A percentile compares a stretch with the other conserved stretches of the same genome.
These are phyloP conservation scores for Triplophysa tibetana DNA, from an alignment of 2,113 vertebrate genomes.

Conservation along the genomic window DNA sequence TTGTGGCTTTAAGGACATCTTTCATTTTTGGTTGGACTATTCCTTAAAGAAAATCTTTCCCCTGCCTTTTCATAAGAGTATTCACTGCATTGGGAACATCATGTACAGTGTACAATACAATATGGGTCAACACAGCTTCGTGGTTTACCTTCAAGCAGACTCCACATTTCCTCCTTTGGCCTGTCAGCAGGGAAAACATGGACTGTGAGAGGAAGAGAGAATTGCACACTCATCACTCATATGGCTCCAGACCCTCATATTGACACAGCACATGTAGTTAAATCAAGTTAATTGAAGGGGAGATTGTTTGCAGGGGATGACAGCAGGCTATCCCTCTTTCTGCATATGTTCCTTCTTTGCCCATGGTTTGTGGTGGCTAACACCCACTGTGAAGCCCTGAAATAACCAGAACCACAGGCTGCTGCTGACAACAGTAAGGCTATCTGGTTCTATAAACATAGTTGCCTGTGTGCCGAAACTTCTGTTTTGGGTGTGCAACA, in stretches of 20 bases:
- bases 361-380: conserved; percentile 55
- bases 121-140: conserved; percentile 16
- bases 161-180: conserved; percentile 73
- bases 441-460: conserved; percentile 22
- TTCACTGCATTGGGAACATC: conserved; percentile 5
- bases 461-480: not conserved
- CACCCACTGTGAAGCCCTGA: conserved; percentile 64
- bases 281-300: conserved; percentile 66
- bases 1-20: not conserved
- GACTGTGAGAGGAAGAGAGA: conserved; percentile 66
- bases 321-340: conserved; percentile 57
- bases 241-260: conserved; percentile 60
- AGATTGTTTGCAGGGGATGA: conserved; percentile 52
- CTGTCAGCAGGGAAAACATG: conserved; percentile 66
- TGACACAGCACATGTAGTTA: conserved; percentile 64
- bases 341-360: conserved; percentile 45
- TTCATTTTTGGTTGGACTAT: not conserved
- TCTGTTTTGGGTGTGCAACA: not conserved
- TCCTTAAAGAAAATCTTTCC: not conserved
- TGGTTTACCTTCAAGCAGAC: conserved; percentile 76
- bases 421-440: conserved; percentile 56
- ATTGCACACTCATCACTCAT: conserved; percentile 63
- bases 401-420: conserved; percentile 64
- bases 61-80: not conserved
- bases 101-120: conserved; percentile 46